These are phyloP conservation scores for Vicugna pacos DNA, from an alignment of 2,113 vertebrate species.

Conservation along the genomic window DNA sequence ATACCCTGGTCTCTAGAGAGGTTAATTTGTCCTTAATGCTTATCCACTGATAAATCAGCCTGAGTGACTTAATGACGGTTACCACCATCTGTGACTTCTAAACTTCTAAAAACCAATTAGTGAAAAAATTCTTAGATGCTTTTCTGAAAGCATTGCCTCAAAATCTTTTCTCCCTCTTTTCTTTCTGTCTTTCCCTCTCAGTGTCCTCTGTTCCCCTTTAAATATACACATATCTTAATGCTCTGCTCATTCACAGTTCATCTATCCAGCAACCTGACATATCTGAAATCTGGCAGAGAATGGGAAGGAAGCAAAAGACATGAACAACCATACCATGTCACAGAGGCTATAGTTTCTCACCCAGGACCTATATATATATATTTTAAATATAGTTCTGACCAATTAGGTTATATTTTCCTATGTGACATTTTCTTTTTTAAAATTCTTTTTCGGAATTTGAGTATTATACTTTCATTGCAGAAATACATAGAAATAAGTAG, in stretches of 20 bases:
- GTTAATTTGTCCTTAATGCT: constrained; percentile 54
- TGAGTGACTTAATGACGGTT: constrained; percentile 24
- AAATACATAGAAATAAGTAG: constrained; percentile 9
- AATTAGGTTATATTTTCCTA: neutral
- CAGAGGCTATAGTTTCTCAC: neutral
- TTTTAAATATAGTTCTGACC: neutral
- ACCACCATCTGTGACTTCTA: neutral
- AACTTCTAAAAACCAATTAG: constrained; percentile 28
- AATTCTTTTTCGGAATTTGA: constrained; percentile 9
- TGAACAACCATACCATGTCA: neutral
- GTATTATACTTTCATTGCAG: neutral
- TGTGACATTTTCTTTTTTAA: neutral
- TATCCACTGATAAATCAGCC: constrained; percentile 29
- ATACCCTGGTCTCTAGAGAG: constrained; percentile 12
- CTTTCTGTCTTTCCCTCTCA: neutral
- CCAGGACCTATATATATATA: neutral
- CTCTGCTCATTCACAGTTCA: neutral
- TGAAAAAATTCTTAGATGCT: neutral
- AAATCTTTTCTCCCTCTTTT: neutral
- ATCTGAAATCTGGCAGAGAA: constrained; percentile 30
- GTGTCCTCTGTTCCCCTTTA: neutral
- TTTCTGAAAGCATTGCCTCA: constrained; percentile 4
- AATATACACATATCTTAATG: neutral
- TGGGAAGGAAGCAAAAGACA: neutral
- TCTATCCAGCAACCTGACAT: neutral